These are phyloP conservation scores for Luehdorfia chinensis DNA, from an alignment of 1,140 invertebrate species.

Conservation along the genomic window DNA sequence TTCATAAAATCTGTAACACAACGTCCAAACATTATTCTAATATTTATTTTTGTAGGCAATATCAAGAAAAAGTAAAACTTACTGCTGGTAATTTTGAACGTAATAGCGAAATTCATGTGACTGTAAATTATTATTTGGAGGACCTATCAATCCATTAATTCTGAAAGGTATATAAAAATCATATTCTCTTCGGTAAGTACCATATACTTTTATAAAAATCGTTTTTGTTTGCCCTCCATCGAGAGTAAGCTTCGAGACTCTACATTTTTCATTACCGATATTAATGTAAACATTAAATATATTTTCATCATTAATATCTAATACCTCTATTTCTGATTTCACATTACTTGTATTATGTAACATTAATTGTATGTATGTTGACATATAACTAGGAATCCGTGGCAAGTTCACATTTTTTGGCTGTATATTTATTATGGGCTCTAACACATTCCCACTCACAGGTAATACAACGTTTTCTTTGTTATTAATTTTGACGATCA, in stretches of 20 bases:
- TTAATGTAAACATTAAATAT: slow-evolving; percentile 54
- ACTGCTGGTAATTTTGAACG: slow-evolving; percentile 52
- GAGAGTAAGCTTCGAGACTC: slow-evolving; percentile 43
- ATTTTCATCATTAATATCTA: slow-evolving; percentile 55
- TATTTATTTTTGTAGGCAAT: no score
- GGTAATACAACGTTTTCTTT: slow-evolving; percentile 62
- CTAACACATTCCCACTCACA: slow-evolving; percentile 58
- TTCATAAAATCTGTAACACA: slow-evolving; percentile 51
- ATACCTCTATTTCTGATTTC: slow-evolving; percentile 44
- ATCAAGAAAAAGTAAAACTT: no score
- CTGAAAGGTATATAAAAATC: slow-evolving; percentile 68
- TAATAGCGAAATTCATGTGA: slow-evolving; percentile 56
- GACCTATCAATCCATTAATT: slow-evolving; percentile 59
- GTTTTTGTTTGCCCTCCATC: slow-evolving; percentile 56
- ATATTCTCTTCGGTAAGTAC: slow-evolving; percentile 58
- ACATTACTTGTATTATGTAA: slow-evolving; percentile 54
- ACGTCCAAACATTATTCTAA: slow-evolving; percentile 12
- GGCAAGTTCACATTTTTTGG: slow-evolving; percentile 61
- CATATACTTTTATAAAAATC: slow-evolving; percentile 57
- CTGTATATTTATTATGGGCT: slow-evolving; percentile 57
- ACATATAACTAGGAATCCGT: slow-evolving; percentile 53
- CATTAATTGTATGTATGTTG: slow-evolving; percentile 54
- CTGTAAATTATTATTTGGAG: slow-evolving; percentile 38
- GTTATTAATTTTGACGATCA: slow-evolving; percentile 64
- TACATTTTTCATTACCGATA: slow-evolving; percentile 53